Evolutionary conservation across 2,113 vertebrate species (phyloP).

Genomic region (Gymnorhina tibicen): DNA sequence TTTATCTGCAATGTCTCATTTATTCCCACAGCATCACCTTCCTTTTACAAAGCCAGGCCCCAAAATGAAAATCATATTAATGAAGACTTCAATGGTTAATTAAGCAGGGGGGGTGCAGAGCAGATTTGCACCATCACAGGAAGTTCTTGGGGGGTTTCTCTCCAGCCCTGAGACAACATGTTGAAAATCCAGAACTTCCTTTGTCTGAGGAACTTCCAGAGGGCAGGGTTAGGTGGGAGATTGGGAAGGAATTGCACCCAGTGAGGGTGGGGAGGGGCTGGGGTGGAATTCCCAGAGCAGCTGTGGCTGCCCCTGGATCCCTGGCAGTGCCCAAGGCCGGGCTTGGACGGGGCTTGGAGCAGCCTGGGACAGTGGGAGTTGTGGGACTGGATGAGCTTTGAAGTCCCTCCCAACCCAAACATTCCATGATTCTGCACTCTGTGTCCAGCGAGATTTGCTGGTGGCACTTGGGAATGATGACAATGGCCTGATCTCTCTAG

Average conservation of each 20-base stretch:
- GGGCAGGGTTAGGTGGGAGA: accelerated
- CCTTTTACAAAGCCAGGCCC: background rate
- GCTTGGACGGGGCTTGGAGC: background rate
- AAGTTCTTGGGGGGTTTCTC: background rate
- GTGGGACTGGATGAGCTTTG: background rate
- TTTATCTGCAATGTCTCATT: background rate
- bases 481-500: background rate
- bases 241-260: background rate
- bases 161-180: background rate
- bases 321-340: background rate
- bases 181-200: background rate
- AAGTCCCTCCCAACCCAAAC: background rate
- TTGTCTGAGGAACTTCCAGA: background rate
- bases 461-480: background rate
- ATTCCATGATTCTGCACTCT: background rate
- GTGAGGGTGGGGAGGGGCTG: background rate
- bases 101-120: background rate
- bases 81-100: background rate
- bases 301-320: background rate
- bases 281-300: background rate
- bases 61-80: background rate
- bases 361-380: accelerated
- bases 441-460: background rate
- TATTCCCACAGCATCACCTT: background rate
- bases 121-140: background rate